Percentiles rank a stretch among this genome's conserved stretches.
Conservation (phyloP, 1,140 invertebrate species). For the Temnothorax longispinosus region DNA sequence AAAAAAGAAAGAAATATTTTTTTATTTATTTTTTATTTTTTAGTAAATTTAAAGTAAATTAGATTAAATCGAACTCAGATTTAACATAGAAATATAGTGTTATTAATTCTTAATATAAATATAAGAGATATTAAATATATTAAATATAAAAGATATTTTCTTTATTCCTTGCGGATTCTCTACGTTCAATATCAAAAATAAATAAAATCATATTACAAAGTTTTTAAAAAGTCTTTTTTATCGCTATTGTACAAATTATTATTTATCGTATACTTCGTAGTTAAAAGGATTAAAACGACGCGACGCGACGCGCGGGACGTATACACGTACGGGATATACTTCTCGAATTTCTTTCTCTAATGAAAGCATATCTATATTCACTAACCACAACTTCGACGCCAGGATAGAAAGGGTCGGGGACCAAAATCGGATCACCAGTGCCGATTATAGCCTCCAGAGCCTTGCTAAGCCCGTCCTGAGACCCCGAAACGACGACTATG, state of each 20-base stretch:
- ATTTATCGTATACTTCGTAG: not conserved
- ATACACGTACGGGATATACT: not conserved
- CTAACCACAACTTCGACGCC: conserved; percentile 90
- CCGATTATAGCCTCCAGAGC: conserved; percentile 89
- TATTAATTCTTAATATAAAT: not conserved
- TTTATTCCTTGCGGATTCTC: not conserved
- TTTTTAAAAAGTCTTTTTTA: not conserved
- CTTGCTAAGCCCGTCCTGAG: conserved; percentile 92
- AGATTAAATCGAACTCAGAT: not conserved
- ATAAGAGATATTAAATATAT: conserved; percentile 1
- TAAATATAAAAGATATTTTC: not conserved
- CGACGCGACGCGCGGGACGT: not conserved
- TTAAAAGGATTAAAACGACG: not conserved
- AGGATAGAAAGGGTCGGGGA: conserved; percentile 90
- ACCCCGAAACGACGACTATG: conserved; percentile 90
- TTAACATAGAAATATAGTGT: not conserved
- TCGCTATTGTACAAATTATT: not conserved
- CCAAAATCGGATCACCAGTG: conserved; percentile 90
- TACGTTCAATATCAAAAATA: not conserved
- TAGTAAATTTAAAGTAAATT: not conserved
- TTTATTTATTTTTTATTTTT: too few relatives aligned
- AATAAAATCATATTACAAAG: not conserved
- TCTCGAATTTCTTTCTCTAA: conserved; percentile 32
- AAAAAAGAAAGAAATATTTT: not conserved
- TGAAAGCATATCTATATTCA: conserved; percentile 67